Evolutionary conservation across 2,797 vertebrate species (phyloP).

Genomic region (Peromyscus eremicus): DNA sequence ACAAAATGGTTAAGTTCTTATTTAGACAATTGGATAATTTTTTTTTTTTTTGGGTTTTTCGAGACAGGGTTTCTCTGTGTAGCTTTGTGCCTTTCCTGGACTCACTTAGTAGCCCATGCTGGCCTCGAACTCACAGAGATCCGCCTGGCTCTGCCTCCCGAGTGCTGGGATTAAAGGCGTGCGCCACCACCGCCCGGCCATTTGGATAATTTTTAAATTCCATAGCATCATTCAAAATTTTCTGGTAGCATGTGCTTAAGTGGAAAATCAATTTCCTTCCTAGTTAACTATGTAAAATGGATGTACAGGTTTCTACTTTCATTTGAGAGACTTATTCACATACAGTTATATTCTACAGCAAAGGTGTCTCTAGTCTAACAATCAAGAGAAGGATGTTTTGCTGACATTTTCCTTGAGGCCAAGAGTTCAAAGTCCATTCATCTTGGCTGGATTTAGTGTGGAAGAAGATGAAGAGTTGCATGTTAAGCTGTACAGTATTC

Average conservation of each 20-base stretch:
- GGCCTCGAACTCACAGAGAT: too few relatives aligned
- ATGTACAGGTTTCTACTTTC: not conserved
- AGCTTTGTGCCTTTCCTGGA: too few relatives aligned
- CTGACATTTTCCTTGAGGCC: not conserved
- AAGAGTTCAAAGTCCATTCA: not conserved
- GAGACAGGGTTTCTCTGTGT: too few relatives aligned
- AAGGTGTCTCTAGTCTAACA: not conserved
- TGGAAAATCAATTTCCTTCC: not conserved
- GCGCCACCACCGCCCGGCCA: too few relatives aligned
- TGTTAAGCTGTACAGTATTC: not conserved
- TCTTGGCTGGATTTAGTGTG: not conserved
- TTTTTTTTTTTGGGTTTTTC: too few relatives aligned
- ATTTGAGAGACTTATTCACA: constrained; percentile 3
- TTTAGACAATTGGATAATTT: not conserved
- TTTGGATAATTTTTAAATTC: not conserved
- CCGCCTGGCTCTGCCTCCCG: too few relatives aligned
- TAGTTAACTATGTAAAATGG: not conserved
- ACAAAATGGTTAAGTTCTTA: not conserved
- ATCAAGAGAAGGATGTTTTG: not conserved
- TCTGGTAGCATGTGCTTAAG: not conserved
- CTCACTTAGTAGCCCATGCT: too few relatives aligned
- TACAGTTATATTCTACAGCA: not conserved
- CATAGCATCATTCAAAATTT: not conserved
- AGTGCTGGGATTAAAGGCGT: too few relatives aligned
- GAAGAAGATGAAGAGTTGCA: not conserved